Evolutionary conservation across 1,140 invertebrate genomes (phyloP).

Genomic region (Tetragonula clypearis): DNA sequence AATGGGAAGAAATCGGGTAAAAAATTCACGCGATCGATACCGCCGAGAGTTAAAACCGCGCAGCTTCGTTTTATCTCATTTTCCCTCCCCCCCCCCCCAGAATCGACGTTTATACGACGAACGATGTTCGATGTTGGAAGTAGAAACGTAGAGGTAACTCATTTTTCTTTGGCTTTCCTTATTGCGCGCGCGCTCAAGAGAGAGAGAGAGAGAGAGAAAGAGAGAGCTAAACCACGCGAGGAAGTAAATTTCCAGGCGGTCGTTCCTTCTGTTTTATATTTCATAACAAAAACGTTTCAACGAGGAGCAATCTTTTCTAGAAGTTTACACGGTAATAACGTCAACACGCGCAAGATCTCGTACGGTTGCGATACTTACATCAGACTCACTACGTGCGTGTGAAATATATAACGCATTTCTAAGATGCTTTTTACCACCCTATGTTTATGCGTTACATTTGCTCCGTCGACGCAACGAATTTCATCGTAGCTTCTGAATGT

Average conservation of each 20-base stretch:
- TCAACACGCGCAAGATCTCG: neutral
- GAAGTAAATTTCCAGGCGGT: slow-evolving; percentile 4
- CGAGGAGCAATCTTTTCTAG: slow-evolving; percentile 7
- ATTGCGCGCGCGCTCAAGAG: neutral
- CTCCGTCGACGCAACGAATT: neutral
- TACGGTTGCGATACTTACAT: neutral
- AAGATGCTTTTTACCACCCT: neutral
- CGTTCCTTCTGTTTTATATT: slow-evolving; percentile 27
- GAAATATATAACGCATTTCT: neutral
- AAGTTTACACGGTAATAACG: slow-evolving; percentile 39
- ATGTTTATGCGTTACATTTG: neutral
- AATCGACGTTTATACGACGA: neutral
- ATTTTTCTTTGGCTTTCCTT: neutral
- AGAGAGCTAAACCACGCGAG: neutral
- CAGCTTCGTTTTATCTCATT: neutral
- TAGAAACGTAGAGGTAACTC: neutral
- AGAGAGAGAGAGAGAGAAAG: no score
- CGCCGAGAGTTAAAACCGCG: neutral
- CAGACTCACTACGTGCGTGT: neutral
- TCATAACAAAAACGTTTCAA: slow-evolving; percentile 22
- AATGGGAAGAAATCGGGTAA: neutral
- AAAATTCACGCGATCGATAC: neutral
- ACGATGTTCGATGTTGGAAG: neutral
- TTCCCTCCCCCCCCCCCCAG: neutral
- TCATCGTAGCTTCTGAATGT: neutral